Conservation (phyloP, 2,113 vertebrate genomes). For the Carassius auratus region DNA sequence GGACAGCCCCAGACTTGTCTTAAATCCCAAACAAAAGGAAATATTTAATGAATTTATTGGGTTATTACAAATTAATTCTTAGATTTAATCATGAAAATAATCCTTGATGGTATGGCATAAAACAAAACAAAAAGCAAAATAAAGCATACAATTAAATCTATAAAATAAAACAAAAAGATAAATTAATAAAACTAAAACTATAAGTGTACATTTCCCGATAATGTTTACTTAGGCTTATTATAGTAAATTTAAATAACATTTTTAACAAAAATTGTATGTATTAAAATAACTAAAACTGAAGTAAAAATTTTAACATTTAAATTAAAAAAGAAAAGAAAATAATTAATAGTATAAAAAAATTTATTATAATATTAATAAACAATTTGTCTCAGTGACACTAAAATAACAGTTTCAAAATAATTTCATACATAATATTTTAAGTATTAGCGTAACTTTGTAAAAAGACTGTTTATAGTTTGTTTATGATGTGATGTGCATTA, state of each 20-base stretch:
- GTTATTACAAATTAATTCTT: no score
- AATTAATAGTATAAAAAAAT: no score
- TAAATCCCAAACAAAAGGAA: no score
- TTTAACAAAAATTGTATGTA: no score
- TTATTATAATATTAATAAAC: no score
- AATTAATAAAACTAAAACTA: neutral
- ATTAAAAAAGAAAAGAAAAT: neutral
- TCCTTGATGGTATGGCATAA: neutral
- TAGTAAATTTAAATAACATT: neutral
- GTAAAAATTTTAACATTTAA: neutral
- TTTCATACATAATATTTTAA: no score
- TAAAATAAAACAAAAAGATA: neutral
- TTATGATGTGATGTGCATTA: neutral
- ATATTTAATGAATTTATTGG: no score
- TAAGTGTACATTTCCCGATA: neutral
- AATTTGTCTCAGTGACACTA: no score
- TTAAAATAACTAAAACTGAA: no score
- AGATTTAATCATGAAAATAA: neutral
- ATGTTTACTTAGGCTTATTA: neutral
- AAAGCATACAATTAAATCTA: no score
- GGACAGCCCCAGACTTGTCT: no score
- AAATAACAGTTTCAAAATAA: no score
- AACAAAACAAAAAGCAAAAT: neutral
- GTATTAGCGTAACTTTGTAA: neutral
- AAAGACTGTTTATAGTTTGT: neutral